Conservation (phyloP, 2,797 vertebrate genomes). For the Acanthis flammea region DNA sequence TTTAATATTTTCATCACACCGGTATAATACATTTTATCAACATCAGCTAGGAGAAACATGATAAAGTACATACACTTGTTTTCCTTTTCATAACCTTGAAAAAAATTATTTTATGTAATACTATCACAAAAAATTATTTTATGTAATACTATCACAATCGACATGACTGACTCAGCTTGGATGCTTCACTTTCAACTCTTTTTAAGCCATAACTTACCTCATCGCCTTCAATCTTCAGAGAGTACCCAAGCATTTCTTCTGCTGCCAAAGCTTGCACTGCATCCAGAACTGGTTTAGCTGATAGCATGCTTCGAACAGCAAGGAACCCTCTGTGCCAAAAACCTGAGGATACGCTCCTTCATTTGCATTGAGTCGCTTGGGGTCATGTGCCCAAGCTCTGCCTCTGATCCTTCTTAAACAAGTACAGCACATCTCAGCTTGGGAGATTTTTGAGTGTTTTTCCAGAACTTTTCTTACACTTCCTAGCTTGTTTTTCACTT, state of each 20-base stretch:
- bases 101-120: neutral
- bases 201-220: constrained; percentile 52
- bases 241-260: constrained; percentile 49
- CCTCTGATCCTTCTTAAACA: neutral
- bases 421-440: neutral
- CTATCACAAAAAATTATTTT: neutral
- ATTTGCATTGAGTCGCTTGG: constrained; percentile 1
- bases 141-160: neutral
- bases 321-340: constrained; percentile 34
- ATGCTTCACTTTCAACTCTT: neutral
- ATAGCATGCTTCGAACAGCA: neutral
- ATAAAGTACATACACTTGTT: neutral
- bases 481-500: neutral
- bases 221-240: constrained; percentile 41
- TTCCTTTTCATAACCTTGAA: neutral
- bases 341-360: neutral
- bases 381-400: constrained; percentile 13
- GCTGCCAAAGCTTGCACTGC: constrained; percentile 11
- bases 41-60: neutral
- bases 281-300: neutral
- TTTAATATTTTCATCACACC: neutral
- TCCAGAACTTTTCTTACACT: neutral
- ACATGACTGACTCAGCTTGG: neutral
- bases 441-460: neutral
- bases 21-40: neutral